A percentile compares a stretch with the other conserved stretches of the same genome.
phyloP scores from a whole-genome alignment of 2,113 vertebrate genomes.

The Amazona guildingii region DNA sequence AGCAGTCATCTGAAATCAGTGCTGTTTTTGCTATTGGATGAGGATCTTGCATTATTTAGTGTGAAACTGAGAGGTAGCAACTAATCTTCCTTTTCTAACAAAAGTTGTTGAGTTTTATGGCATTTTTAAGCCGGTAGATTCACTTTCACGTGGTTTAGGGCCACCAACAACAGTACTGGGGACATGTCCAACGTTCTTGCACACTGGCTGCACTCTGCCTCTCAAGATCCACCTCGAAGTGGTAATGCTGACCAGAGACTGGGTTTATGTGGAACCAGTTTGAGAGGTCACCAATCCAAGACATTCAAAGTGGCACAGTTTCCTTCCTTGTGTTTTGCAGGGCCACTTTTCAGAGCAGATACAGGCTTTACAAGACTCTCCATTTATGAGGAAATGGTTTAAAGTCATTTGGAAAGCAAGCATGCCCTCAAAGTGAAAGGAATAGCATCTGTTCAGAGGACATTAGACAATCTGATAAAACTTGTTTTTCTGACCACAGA shows the following conservation, averaged over 20 bases:
- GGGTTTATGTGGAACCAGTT: fast-evolving
- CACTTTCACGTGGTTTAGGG: background rate
- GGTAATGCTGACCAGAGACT: background rate
- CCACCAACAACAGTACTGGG: background rate
- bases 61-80: background rate
- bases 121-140: background rate
- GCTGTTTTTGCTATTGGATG: background rate
- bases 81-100: background rate
- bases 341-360: background rate
- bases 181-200: fast-evolving
- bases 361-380: background rate
- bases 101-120: background rate
- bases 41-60: background rate
- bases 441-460: background rate
- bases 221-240: background rate
- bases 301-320: background rate
- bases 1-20: background rate
- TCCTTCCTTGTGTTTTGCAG: background rate
- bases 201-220: fast-evolving
- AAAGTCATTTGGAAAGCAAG: background rate
- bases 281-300: background rate
- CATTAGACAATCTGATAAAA: background rate
- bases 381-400: background rate
- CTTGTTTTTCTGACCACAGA: constrained; percentile 20
- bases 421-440: background rate